Percentiles rank a stretch among this genome's conserved stretches.
These are phyloP conservation scores for Matsumurasca onukii DNA, from an alignment of 1,140 invertebrate genomes.

Conservation along the genomic window DNA sequence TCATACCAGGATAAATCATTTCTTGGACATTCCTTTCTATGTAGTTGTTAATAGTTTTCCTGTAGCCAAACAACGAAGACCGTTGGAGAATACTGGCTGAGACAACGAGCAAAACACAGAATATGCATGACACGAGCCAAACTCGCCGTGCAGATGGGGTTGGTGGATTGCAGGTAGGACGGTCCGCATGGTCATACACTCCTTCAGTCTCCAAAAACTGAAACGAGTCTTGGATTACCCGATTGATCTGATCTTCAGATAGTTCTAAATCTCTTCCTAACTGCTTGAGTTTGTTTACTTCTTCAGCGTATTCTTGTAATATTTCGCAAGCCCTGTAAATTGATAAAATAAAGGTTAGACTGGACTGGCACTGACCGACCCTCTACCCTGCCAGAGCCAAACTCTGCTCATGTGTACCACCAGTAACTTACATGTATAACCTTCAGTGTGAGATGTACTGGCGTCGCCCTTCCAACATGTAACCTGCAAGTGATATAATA, in stretches of 20 bases:
- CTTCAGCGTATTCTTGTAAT: slow-evolving; percentile 40
- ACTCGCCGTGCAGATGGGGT: slow-evolving; percentile 11
- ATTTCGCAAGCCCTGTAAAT: slow-evolving; percentile 11
- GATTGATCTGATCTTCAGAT: slow-evolving; percentile 52
- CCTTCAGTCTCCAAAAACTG: slow-evolving; percentile 46
- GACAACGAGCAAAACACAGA: background rate
- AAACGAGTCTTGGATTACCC: slow-evolving; percentile 55
- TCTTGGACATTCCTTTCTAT: slow-evolving; percentile 64
- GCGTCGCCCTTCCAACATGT: too few relatives aligned
- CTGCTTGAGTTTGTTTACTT: slow-evolving; percentile 44
- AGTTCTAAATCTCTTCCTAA: slow-evolving; percentile 48
- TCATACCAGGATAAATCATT: slow-evolving; percentile 67
- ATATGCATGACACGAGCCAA: background rate
- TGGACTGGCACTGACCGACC: too few relatives aligned
- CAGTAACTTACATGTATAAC: too few relatives aligned
- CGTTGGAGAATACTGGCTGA: slow-evolving; percentile 8
- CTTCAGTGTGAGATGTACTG: too few relatives aligned
- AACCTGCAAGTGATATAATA: too few relatives aligned
- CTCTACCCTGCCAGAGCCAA: too few relatives aligned
- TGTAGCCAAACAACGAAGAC: slow-evolving; percentile 27
- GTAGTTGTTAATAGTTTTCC: slow-evolving; percentile 53
- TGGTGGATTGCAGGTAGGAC: background rate
- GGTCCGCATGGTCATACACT: slow-evolving; percentile 7
- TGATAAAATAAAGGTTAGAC: background rate
- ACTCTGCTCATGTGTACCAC: too few relatives aligned